Base-by-base conservation (phyloP, 1,140 invertebrate species). In the Nilaparvata lugens region DNA sequence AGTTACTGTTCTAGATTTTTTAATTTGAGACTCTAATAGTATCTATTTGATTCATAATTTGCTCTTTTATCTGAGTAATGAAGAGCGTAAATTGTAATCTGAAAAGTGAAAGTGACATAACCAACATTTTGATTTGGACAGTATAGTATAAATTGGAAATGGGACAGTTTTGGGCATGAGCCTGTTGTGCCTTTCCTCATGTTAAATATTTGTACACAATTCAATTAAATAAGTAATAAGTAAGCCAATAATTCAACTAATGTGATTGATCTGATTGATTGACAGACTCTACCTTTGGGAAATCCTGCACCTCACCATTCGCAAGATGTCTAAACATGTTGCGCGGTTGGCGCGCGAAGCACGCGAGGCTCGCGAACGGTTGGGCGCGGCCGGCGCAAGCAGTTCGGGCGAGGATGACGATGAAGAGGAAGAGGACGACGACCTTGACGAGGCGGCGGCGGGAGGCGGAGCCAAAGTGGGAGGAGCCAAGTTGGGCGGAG, bases 261-360 rank as follows among this genome's bases (percentile, higher is more conserved):
- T 51, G 6, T 23, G 25, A 28, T 28, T 28, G 28, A 28, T 28
- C 9, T 28, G 28, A 28, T 71, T n/a, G n/a, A n/a, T n/a, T n/a
- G n/a, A 24, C 62, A 87, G 85, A 68, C 83, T 89, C 67, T 97
- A 94, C 71, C 82, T 97, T n/a, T 98, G 95, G 95, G 95, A 98
- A 78, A 93, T 98, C 57, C 76, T 98, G 13, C 94, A 98, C 75
- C 76, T 94, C 51, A 97, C 94, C 1, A 96, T 98, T 61, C 88
- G 91, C 65, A 97, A 97, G 76, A 97, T 97, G 87, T 93, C 91
- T 69, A 94, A 93, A 71, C 92, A 97, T 70, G 94, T 98, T 0
- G 84, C 85, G 1, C 91, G 93, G 70, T 74, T 97, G 82, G 86
- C 79, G 70, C 83, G 73, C 56, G 94, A 98, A 73, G 77, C 97